A percentile compares a stretch with the other conserved stretches of the same genome.
phyloP scores from a whole-genome alignment of 1,140 invertebrate species.

The Sitophilus oryzae region DNA sequence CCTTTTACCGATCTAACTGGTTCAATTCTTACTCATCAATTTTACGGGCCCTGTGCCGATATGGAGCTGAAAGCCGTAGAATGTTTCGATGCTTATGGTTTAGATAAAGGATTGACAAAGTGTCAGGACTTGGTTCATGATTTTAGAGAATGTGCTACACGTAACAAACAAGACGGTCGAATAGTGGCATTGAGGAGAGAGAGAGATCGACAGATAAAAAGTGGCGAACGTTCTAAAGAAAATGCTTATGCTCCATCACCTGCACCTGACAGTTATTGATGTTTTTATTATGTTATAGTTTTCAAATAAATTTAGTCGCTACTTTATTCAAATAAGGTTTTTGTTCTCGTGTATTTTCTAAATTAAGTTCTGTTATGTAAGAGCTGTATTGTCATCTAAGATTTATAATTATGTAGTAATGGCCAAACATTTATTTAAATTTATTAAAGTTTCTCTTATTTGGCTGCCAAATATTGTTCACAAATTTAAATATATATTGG shows the following conservation, averaged over 20 bases:
- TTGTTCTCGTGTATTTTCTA: no score
- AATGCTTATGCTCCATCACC: not conserved
- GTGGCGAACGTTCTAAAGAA: not conserved
- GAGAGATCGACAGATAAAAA: not conserved
- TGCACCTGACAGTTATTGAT: not conserved
- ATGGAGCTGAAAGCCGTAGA: conserved; percentile 63
- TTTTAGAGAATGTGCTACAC: not conserved
- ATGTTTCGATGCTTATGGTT: conserved; percentile 57
- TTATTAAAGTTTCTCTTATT: no score
- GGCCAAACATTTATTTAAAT: no score
- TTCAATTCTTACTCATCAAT: conserved; percentile 56
- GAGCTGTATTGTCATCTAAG: no score
- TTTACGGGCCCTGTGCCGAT: conserved; percentile 53
- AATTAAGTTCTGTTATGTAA: no score
- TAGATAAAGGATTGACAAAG: not conserved
- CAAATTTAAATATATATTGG: no score
- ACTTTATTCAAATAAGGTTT: no score
- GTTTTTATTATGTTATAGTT: not conserved
- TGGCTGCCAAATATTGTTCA: no score
- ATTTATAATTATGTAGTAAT: no score
- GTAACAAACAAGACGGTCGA: not conserved
- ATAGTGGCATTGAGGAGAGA: not conserved
- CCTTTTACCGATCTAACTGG: conserved; percentile 64
- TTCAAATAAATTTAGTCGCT: no score
- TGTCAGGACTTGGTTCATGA: not conserved